Base-by-base conservation (phyloP, 2,797 vertebrate species). In the Chromobotia macracanthus region DNA sequence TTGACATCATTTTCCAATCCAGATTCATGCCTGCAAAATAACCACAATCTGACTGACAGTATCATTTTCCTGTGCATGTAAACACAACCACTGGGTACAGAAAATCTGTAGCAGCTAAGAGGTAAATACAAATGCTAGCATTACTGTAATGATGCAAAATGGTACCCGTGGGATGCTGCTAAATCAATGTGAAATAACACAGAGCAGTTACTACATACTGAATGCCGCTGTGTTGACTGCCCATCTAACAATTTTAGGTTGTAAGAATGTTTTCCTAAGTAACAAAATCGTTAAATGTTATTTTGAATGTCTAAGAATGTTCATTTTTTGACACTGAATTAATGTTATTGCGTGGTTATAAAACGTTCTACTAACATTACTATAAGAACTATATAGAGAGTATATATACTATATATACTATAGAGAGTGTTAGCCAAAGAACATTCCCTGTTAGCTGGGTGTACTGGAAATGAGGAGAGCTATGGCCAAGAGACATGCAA, bases 171-270 rank as follows among this genome's bases (percentile, higher is more conserved):
- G 56, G 67, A 78, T 70, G 55, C 28, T 53, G 67, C 19, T 16
- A 53, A 78, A 53, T 63, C 56, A 61, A 18, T 31, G 41, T 68
- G 55, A 69, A 77, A 50, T 58, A 48, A 50, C 75, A 61, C 18
- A 28, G 15, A 70, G 41, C 55, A 70, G 61, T 77, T 61, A 70
- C 31, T 35, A 48, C 55, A 70, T n/a, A 61, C 70, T 58, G 18
- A 58, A 55, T 60, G 9, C 25, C 64, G 19, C 28, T 31, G 28
- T 61, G 44, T 63, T 61, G 25, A 25, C 48, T 61, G 55, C 31
- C 31, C 31, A 31, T 3, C 31, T 31, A 31, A 31, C 31, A 31
- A 31, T 31, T 31, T 31, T 31, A 31, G 31, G 31, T 31, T 31
- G 31, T 31, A 31, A 31, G 31, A 31, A 31, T 31, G 31, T 31